Evolutionary conservation across 1,140 invertebrate genomes (phyloP), one percentile per base, ranked within the genome.

Genomic region (Drosophila bocki): DNA sequence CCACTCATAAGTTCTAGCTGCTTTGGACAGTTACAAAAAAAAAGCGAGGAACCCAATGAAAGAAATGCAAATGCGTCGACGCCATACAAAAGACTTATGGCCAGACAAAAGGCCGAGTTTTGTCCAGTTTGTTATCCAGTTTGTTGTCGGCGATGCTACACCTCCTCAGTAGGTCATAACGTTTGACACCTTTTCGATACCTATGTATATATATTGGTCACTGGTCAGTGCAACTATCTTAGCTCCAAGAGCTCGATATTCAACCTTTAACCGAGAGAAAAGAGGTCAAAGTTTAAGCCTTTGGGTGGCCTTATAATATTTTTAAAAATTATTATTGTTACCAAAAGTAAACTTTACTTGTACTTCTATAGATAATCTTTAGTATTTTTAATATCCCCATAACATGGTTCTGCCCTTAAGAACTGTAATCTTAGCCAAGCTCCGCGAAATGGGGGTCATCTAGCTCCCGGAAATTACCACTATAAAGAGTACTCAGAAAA

Each of bases 181-280:
- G 70, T 56, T 75, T 63, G 70, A 75, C 71, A 75, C 70, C 69
- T 75, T 75, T 75, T 42, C 50, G 48, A 75, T 56, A n/a, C 3
- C n/a, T 15, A 11, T 33, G 33, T 33, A 48, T 47, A 22, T 48
- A 48, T 7, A 15, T 32, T 67, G 59, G 26, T 64, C 64, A 50
- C 7, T 19, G 32, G 44, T 37, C 19, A 56, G 19, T 70, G 62
- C 67, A 67, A 44, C 61, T 51, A 32, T 15, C 15, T 19, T 5
- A n/a, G 15, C 19, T 54, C 15, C 7, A 37, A 22, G 19, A 54
- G 35, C 4, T 54, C 13, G 53, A 54, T 42, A 65, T 32, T 42
- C 39, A 54, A 67, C 39, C 45, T 29, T 42, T 29, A 45, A 37
- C 47, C 26, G 4, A 7, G 3, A 33, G 15, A 13, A 41, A n/a